Evolutionary conservation across 2,113 vertebrate genomes (phyloP), one percentile per base, ranked within the genome.

Genomic region (Neomonachus schauinslandi): DNA sequence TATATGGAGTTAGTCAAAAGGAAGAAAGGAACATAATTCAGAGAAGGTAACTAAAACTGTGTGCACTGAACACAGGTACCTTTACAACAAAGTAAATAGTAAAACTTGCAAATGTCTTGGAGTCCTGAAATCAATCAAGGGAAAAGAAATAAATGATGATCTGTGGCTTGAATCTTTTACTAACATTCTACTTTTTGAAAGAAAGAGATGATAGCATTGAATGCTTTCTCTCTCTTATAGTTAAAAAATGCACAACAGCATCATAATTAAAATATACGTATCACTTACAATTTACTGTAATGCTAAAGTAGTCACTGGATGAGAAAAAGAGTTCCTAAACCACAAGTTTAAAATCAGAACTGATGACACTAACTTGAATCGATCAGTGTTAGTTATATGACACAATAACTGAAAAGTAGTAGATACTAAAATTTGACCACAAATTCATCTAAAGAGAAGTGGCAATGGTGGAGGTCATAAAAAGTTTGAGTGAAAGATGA

Each of bases 1-100:
- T 53, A 94, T 21, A 83, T 5, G 63, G 6, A 95, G 61, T 93
- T 76, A 91, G 42, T 46, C 21, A 82, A 97, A 95, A 79, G 46
- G 33, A 65, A 57, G 49, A 89, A 67, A 82, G 22, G 74, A 51
- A 77, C 15, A 53, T 65, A 72, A 93, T 89, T 51, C 9, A 96
- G 26, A 86, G 49, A 86, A 92, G 11, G 13, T 33, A 92, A 82
- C 18, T 82, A 67, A 5, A 88, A 51, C 4, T 24, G 31, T 71
- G 53, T 12, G 51, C 28, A 87, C 53, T 42, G 22, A 94, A 63
- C 39, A 65, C 31, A 88, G 92, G 26, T 28, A 36, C 59, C 96
- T 91, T 94, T 84, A 53, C 42, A 86, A 88, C n/a, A 90, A 88
- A 95, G 21, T 61, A 94, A 93, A 95, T 74, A 81, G 94, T 85